Conservation (phyloP, 2,888 invertebrate genomes). For the Sipha maydis region DNA sequence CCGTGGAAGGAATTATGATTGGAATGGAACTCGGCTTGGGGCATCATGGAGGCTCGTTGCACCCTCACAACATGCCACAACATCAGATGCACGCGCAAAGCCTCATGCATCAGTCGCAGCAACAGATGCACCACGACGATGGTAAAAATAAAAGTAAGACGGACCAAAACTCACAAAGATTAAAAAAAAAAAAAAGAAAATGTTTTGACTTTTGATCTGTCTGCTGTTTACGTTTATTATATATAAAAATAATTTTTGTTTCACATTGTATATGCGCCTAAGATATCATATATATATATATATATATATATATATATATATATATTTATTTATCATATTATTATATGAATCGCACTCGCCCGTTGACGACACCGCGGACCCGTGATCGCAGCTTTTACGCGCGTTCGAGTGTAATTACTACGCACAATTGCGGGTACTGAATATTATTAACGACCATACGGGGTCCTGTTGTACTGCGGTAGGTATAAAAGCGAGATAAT, state of each 20-base stretch:
- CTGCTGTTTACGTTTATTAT: conserved; percentile 10
- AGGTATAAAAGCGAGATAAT: not conserved
- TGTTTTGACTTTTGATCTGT: conserved; percentile 52
- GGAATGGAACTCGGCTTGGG: conserved; percentile 56
- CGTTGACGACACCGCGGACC: not conserved
- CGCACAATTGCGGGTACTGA: not conserved
- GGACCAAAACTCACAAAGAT: conserved; percentile 47
- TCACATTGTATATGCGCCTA: too few species aligned
- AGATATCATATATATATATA: too few species aligned
- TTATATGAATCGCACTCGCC: too few species aligned
- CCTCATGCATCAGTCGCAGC: conserved; percentile 57
- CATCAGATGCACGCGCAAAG: conserved; percentile 59
- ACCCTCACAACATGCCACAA: conserved; percentile 61
- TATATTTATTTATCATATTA: too few species aligned
- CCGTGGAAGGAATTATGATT: conserved; percentile 51
- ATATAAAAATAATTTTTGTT: too few species aligned
- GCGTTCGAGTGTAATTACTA: not conserved
- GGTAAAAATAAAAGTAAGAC: conserved; percentile 49
- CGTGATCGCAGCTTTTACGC: not conserved
- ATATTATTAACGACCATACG: too few species aligned
- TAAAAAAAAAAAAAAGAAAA: not conserved
- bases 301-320: too few species aligned
- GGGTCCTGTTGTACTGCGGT: not conserved
- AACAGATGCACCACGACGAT: conserved; percentile 58
- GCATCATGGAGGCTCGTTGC: conserved; percentile 57